Evolutionary conservation across 2,113 vertebrate genomes (phyloP).

Genomic region (Takifugu flavidus): DNA sequence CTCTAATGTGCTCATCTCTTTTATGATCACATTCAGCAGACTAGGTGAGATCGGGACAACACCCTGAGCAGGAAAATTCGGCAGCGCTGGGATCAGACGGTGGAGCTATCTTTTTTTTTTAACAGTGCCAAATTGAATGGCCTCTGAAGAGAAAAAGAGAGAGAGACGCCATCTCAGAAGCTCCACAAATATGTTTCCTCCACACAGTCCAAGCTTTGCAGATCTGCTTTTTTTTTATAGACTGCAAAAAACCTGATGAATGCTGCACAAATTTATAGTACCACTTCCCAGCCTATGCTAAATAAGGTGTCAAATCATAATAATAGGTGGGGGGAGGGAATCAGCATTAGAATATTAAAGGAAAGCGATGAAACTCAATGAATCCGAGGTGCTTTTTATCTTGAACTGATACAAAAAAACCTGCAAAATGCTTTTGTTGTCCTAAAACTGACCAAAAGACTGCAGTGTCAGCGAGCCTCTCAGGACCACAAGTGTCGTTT

Average conservation of each 20-base stretch:
- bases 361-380: no score
- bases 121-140: conserved; percentile 45
- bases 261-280: conserved; percentile 40
- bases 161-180: conserved; percentile 8
- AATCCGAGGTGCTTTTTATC: no score
- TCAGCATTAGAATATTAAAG: conserved; percentile 6
- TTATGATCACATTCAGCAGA: conserved; percentile 42
- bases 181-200: no score
- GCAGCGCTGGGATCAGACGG: conserved; percentile 28
- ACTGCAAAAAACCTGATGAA: conserved; percentile 28
- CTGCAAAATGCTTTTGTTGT: conserved; percentile 26
- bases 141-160: background rate
- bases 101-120: conserved; percentile 31
- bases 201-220: conserved; percentile 1
- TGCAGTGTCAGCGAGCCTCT: background rate
- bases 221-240: no score
- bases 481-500: conserved; percentile 14
- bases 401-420: background rate
- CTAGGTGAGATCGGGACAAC: conserved; percentile 49
- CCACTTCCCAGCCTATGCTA: conserved; percentile 42
- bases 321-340: background rate
- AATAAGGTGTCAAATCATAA: conserved; percentile 32
- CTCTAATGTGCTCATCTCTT: conserved; percentile 41
- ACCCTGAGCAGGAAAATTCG: conserved; percentile 47
- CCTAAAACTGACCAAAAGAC: conserved; percentile 10